A percentile compares a stretch with the other conserved stretches of the same genome.
Conservation (phyloP, 2,113 vertebrate species). For the Scomber japonicus region DNA sequence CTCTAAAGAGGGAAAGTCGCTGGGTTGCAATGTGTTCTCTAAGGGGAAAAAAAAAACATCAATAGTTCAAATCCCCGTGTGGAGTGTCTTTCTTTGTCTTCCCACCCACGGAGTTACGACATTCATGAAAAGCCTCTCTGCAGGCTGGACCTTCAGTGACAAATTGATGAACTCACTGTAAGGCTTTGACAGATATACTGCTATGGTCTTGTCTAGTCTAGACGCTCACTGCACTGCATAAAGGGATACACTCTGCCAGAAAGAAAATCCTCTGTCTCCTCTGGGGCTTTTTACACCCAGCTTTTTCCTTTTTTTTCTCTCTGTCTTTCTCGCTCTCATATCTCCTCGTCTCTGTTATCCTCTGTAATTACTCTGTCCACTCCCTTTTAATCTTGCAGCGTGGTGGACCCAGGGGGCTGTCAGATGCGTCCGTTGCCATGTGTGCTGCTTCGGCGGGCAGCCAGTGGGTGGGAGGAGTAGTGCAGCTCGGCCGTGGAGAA, state of each 20-base stretch:
- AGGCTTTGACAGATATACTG: slow-evolving; percentile 42
- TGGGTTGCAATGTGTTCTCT: slow-evolving; percentile 11
- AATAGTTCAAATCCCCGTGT: not conserved
- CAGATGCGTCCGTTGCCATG: slow-evolving; percentile 86
- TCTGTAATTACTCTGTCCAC: not conserved
- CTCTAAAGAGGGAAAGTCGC: slow-evolving; percentile 2
- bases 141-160: slow-evolving; percentile 10
- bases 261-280: slow-evolving; percentile 13
- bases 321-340: not conserved
- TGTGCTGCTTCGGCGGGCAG: slow-evolving; percentile 74
- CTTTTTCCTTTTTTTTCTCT: not conserved
- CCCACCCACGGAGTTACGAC: not conserved
- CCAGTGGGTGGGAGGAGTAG: slow-evolving; percentile 71
- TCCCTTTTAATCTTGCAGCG: slow-evolving; percentile 26
- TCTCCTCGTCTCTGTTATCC: slow-evolving; percentile 15
- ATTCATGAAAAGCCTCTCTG: slow-evolving; percentile 43
- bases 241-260: slow-evolving; percentile 37
- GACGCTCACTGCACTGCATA: slow-evolving; percentile 44
- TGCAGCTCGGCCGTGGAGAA: slow-evolving; percentile 79
- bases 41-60: not conserved
- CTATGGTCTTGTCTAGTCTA: slow-evolving; percentile 34
- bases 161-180: slow-evolving; percentile 18
- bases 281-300: not conserved
- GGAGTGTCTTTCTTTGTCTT: not conserved
- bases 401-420: slow-evolving; percentile 24